Conservation (phyloP, 2,888 invertebrate species). For the Exocentrus adspersus region DNA sequence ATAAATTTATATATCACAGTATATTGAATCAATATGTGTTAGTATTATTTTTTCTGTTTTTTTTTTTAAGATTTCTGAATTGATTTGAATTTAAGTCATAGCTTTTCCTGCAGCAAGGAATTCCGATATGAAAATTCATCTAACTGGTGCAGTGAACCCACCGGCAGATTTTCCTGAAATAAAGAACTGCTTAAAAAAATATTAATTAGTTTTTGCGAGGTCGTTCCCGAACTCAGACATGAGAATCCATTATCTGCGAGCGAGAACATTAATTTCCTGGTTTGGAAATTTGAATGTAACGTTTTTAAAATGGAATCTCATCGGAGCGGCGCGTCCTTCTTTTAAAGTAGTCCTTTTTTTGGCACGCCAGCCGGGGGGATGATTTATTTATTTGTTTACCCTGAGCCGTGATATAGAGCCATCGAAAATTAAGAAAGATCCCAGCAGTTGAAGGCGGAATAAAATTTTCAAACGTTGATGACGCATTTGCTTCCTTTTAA, state of each 20-base stretch:
- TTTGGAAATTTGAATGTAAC: conserved; percentile 9
- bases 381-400: conserved; percentile 38
- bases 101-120: no score
- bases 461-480: no score
- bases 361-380: conserved; percentile 48
- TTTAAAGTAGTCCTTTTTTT: neutral
- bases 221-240: neutral
- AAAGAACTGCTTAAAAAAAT: neutral
- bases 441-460: neutral
- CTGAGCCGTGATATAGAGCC: conserved; percentile 9
- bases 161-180: neutral
- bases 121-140: no score
- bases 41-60: no score
- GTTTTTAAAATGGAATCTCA: conserved; percentile 6
- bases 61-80: no score
- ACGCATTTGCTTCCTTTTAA: no score
- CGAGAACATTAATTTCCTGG: conserved; percentile 4
- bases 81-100: no score
- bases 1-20: no score
- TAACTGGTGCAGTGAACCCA: neutral
- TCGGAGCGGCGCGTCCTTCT: no score
- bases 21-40: no score
- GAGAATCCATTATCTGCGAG: conserved; percentile 6
- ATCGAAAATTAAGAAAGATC: neutral
- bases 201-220: conserved; percentile 6